Base-by-base conservation (phyloP, 35 echinoderm and acorn worm genomes). In the Ophiothrix spiculata region DNA sequence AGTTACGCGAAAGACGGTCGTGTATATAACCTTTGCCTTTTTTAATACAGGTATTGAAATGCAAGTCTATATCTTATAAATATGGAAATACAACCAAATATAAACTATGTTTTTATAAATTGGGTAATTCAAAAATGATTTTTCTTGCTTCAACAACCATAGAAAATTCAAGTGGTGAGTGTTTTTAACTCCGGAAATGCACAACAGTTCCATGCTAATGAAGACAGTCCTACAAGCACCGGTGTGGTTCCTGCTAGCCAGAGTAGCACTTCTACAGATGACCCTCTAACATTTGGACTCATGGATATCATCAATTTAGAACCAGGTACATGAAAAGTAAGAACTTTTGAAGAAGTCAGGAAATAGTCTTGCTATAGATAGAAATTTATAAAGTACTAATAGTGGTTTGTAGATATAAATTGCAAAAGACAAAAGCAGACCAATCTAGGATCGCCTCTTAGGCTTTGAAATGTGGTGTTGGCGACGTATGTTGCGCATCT, bases 111-210 rank as follows among this genome's bases (percentile, higher is more conserved):
- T 54, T 54, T 54, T 28, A 69, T 69, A 25, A n/a, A 12, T 69
- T 25, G n/a, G n/a, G n/a, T n/a, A n/a, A n/a, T n/a, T n/a, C n/a
- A n/a, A n/a, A n/a, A n/a, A n/a, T n/a, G n/a, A n/a, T n/a, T n/a
- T n/a, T n/a, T n/a, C n/a, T n/a, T n/a, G n/a, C n/a, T n/a, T n/a
- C n/a, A n/a, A n/a, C 3, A 4, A 39, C 33, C 11, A 54, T 25
- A 35, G 84, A 39, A 64, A 89, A 37, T 64, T 46, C 84, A 78
- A 76, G 76, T 78, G 31, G 34, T 78, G 76, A 78, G 76, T 36
- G 32, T 78, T 28, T 35, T 78, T 39, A 25, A 28, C 3, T 6
- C 29, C 23, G 25, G 60, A 69, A 69, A 69, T 69, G 29, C 60
- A 15, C 29, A 15, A 15, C 60, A 2, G 8, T 69, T 25, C 4